Conservation (phyloP, 2,113 vertebrate genomes). For the Myotis brandtii region DNA sequence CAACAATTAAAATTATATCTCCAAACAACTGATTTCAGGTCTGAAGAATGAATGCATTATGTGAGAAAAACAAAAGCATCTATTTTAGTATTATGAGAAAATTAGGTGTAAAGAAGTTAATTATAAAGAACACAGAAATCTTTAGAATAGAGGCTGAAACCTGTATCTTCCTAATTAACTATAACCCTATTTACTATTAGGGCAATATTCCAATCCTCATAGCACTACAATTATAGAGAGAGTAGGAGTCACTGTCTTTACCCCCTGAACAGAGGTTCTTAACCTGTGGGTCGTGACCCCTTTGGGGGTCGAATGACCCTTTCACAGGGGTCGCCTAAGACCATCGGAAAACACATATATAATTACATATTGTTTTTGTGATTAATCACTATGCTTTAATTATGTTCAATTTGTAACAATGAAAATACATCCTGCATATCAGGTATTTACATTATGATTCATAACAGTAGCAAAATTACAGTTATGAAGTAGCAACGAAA, state of each 20-base stretch:
- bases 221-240: not conserved
- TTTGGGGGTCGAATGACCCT: too few relatives aligned
- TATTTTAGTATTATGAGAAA: conserved; percentile 65
- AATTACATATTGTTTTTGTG: too few relatives aligned
- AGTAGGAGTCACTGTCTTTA: conserved; percentile 1
- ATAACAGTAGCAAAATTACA: too few relatives aligned
- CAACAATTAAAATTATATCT: conserved; percentile 30
- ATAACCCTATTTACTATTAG: not conserved
- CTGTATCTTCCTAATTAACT: not conserved
- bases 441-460: too few relatives aligned
- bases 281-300: too few relatives aligned
- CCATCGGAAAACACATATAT: too few relatives aligned
- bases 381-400: too few relatives aligned
- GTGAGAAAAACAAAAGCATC: conserved; percentile 30
- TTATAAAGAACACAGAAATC: conserved; percentile 31
- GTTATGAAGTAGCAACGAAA: too few relatives aligned
- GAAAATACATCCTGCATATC: too few relatives aligned
- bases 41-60: not conserved
- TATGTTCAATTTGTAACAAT: too few relatives aligned
- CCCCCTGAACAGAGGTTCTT: not conserved
- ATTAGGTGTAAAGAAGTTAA: not conserved
- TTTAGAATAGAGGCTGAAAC: conserved; percentile 35
- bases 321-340: too few relatives aligned
- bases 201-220: not conserved
- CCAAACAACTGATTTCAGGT: conserved; percentile 44